Evolutionary conservation across 1,140 invertebrate genomes (phyloP).

Genomic region (Nebria ingens): DNA sequence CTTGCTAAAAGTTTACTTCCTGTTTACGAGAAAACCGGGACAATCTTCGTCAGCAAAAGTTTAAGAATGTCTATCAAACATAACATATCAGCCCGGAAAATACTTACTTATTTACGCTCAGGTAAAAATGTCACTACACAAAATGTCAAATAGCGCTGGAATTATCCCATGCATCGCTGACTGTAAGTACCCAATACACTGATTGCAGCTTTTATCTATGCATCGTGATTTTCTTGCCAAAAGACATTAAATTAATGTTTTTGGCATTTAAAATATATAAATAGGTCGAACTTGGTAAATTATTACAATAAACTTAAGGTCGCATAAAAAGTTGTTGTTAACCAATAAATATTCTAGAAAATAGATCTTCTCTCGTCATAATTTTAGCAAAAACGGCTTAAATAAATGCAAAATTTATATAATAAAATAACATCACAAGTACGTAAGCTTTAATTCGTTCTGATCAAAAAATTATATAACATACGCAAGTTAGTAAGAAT

Average conservation of each 20-base stretch:
- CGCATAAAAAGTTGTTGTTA: background rate
- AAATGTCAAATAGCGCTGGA: background rate
- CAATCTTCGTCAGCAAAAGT: background rate
- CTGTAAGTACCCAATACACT: no score
- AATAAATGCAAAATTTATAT: no score
- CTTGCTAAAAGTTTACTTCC: constrained; percentile 4
- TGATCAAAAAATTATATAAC: no score
- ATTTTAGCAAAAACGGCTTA: no score
- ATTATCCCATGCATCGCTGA: background rate
- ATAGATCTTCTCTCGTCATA: no score
- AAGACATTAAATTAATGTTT: background rate
- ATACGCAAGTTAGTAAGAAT: no score
- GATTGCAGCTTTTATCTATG: no score
- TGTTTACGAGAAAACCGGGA: background rate
- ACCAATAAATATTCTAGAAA: background rate
- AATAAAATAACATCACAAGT: no score
- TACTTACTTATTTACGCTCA: background rate
- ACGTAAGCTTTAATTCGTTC: no score
- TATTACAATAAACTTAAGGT: background rate
- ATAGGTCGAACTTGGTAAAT: background rate
- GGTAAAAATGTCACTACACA: constrained; percentile 1
- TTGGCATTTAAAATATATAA: background rate
- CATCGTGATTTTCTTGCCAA: no score
- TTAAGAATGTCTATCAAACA: background rate
- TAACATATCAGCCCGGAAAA: background rate